Percentiles rank a stretch among this genome's conserved stretches.
Conservation (phyloP, 64 coral and sea anemone species). For the Pachyseris speciosa region DNA sequence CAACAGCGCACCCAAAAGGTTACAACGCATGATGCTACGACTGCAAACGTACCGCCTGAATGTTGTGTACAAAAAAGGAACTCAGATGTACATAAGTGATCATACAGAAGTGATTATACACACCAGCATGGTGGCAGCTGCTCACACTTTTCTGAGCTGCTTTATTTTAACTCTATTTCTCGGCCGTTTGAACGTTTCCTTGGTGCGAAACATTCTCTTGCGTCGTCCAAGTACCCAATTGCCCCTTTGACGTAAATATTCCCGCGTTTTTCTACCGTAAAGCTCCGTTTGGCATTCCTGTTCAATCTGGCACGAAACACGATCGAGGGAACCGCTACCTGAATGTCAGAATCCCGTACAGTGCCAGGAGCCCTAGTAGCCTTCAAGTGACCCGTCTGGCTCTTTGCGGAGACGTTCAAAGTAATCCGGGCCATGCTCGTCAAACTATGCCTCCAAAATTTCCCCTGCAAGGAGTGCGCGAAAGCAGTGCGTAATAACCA, state of each 20-base stretch:
- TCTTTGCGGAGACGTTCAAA: slow-evolving; percentile 39
- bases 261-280: neutral
- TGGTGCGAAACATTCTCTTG: neutral
- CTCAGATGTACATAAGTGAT: too few relatives aligned
- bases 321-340: neutral
- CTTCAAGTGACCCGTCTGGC: slow-evolving; percentile 39
- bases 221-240: neutral
- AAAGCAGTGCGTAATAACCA: slow-evolving; percentile 61
- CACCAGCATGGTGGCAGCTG: neutral
- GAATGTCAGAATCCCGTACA: neutral
- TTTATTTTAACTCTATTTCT: neutral
- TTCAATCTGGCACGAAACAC: slow-evolving; percentile 18
- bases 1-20: too few relatives aligned
- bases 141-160: neutral
- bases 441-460: slow-evolving; percentile 5
- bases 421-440: slow-evolving; percentile 27
- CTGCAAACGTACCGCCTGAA: too few relatives aligned
- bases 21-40: too few relatives aligned
- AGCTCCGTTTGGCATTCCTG: neutral
- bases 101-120: too few relatives aligned
- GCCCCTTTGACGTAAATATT: slow-evolving; percentile 10
- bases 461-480: slow-evolving; percentile 39
- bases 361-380: slow-evolving; percentile 27
- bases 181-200: neutral
- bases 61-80: too few relatives aligned